Evolutionary conservation across 1,140 invertebrate species (phyloP).

Genomic region (Achroia grisella): DNA sequence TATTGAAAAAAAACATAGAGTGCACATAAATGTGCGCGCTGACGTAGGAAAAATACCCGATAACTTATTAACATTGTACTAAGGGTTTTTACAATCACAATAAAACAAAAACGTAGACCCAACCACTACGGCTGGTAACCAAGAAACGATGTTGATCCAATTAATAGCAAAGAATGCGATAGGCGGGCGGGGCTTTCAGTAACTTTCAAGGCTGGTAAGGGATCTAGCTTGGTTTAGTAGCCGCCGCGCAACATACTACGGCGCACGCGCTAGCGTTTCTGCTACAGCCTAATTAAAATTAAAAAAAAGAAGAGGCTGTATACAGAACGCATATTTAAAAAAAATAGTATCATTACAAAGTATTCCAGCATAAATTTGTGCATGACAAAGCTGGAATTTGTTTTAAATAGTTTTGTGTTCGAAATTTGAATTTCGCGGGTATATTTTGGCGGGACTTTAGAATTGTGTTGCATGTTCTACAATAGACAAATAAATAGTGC

Average conservation of each 20-base stretch:
- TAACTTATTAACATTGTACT: too few relatives aligned
- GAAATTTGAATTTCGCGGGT: slow-evolving; percentile 48
- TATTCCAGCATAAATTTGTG: slow-evolving; percentile 18
- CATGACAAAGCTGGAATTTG: slow-evolving; percentile 7
- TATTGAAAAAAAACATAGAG: too few relatives aligned
- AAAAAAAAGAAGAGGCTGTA: slow-evolving; percentile 32
- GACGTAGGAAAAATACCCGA: too few relatives aligned
- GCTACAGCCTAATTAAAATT: slow-evolving; percentile 37
- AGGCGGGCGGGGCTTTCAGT: slow-evolving; percentile 42
- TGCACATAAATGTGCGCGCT: too few relatives aligned
- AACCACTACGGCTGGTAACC: slow-evolving; percentile 5
- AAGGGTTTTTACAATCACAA: too few relatives aligned
- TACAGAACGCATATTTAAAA: slow-evolving; percentile 2
- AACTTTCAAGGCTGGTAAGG: slow-evolving; percentile 54
- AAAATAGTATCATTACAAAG: slow-evolving; percentile 2
- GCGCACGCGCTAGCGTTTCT: slow-evolving; percentile 49
- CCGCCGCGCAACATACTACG: slow-evolving; percentile 24
- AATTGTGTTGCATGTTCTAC: slow-evolving; percentile 27
- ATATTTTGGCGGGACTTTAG: slow-evolving; percentile 40
- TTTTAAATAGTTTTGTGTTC: slow-evolving; percentile 16
- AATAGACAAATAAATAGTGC: slow-evolving; percentile 16
- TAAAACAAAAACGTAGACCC: not conserved
- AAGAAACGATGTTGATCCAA: slow-evolving; percentile 22
- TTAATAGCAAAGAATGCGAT: slow-evolving; percentile 32
- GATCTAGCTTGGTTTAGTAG: slow-evolving; percentile 26